A percentile compares a stretch with the other conserved stretches of the same genome.
phyloP scores from a whole-genome alignment of 2,113 vertebrate species.

The Gnathonemus longibarbis region DNA sequence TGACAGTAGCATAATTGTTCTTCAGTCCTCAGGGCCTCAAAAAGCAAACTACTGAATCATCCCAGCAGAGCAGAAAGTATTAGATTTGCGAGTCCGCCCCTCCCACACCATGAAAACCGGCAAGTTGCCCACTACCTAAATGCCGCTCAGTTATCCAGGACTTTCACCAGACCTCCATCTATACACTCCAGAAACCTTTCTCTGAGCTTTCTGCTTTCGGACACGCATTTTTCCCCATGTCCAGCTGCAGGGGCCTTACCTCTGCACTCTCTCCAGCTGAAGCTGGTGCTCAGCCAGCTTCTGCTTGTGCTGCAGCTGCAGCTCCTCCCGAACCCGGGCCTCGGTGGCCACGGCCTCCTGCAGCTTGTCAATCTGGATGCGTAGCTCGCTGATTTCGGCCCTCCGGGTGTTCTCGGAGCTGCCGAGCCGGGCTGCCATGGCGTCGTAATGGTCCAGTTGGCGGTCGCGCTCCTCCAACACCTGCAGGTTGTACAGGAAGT shows the following conservation, averaged over 20 bases:
- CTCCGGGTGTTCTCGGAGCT: slow-evolving; percentile 49
- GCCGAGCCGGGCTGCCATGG: slow-evolving; percentile 40
- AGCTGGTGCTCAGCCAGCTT: slow-evolving; percentile 48
- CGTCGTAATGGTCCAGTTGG: slow-evolving; percentile 62
- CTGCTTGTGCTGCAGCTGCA: slow-evolving; percentile 40
- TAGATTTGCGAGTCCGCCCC: background rate
- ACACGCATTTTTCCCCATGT: background rate
- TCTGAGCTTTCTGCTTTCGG: background rate
- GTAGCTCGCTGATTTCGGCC: slow-evolving; percentile 59
- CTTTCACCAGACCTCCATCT: background rate
- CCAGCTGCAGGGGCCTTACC: slow-evolving; percentile 43
- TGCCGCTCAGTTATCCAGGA: background rate
- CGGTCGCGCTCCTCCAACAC: slow-evolving; percentile 66
- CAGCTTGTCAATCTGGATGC: slow-evolving; percentile 53
- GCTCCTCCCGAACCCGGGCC: slow-evolving; percentile 37
- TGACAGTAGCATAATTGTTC: background rate
- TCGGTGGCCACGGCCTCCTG: slow-evolving; percentile 45
- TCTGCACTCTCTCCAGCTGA: slow-evolving; percentile 52
- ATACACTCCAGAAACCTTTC: background rate
- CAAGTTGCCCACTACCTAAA: background rate
- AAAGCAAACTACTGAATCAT: background rate
- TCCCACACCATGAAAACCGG: background rate
- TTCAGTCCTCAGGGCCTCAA: background rate
- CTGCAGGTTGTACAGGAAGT: slow-evolving; percentile 21
- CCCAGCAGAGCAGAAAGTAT: background rate